phyloP scores from a whole-genome alignment of 1,140 invertebrate genomes.

The Drosophila nigrodunni region DNA sequence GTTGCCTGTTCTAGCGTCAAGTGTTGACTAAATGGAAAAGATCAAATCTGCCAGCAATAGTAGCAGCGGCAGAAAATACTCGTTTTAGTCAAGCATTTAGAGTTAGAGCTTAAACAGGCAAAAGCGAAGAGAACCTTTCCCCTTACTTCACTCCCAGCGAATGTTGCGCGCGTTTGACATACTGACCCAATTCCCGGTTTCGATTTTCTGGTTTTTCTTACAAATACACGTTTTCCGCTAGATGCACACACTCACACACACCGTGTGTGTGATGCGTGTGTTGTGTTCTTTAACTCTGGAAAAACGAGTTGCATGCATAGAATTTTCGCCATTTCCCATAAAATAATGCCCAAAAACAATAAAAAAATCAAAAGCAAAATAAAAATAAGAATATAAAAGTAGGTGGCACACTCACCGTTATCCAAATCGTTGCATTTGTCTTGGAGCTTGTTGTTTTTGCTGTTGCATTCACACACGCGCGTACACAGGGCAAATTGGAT shows the following conservation, averaged over 20 bases:
- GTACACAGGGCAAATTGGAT: background rate
- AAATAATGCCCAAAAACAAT: slow-evolving; percentile 8
- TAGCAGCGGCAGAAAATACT: slow-evolving; percentile 50
- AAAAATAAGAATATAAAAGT: background rate
- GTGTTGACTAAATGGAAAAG: slow-evolving; percentile 64
- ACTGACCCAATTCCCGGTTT: slow-evolving; percentile 83
- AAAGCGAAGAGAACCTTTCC: slow-evolving; percentile 38
- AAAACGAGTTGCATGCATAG: slow-evolving; percentile 73
- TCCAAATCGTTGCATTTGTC: slow-evolving; percentile 30
- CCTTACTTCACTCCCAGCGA: background rate
- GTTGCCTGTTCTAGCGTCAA: slow-evolving; percentile 34
- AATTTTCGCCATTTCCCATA: slow-evolving; percentile 51
- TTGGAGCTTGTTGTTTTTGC: slow-evolving; percentile 23
- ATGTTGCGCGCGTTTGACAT: slow-evolving; percentile 63
- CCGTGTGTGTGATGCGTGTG: slow-evolving; percentile 32
- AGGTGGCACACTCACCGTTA: slow-evolving; percentile 42
- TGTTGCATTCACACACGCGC: slow-evolving; percentile 28
- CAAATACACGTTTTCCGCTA: slow-evolving; percentile 80
- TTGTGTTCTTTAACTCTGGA: slow-evolving; percentile 31
- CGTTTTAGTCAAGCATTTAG: slow-evolving; percentile 59
- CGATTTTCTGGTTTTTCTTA: slow-evolving; percentile 83
- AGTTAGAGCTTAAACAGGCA: slow-evolving; percentile 46
- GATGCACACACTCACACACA: slow-evolving; percentile 44
- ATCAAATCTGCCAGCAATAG: slow-evolving; percentile 58
- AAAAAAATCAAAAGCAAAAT: too few relatives aligned